A percentile compares a stretch with the other conserved stretches of the same genome.
These are phyloP conservation scores for Bombycilla garrulus DNA, from an alignment of 2,113 vertebrate species.

Conservation along the genomic window DNA sequence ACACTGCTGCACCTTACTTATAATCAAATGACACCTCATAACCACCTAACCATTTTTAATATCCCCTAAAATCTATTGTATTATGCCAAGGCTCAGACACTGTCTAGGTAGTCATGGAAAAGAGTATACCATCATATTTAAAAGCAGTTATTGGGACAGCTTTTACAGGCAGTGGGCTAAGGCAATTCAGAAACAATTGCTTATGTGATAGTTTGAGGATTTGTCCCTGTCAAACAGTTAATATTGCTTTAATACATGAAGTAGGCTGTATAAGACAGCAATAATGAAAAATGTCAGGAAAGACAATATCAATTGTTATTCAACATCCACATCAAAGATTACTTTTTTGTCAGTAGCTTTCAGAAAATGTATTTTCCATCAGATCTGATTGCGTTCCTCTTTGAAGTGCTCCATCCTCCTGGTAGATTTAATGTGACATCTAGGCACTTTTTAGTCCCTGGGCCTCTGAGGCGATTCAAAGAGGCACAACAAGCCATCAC, in stretches of 20 bases:
- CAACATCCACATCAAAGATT: slow-evolving; percentile 96
- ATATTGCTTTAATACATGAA: slow-evolving; percentile 93
- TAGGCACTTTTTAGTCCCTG: slow-evolving; percentile 85
- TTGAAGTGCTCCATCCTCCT: slow-evolving; percentile 86
- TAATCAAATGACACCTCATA: slow-evolving; percentile 75
- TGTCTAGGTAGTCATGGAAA: slow-evolving; percentile 75
- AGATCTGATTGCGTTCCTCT: slow-evolving; percentile 87
- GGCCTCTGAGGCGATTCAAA: slow-evolving; percentile 86
- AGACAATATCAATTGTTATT: slow-evolving; percentile 99
- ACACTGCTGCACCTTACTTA: slow-evolving; percentile 57
- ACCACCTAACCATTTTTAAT: slow-evolving; percentile 78
- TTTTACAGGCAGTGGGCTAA: slow-evolving; percentile 82
- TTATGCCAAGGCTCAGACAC: slow-evolving; percentile 69
- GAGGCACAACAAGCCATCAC: slow-evolving; percentile 86
- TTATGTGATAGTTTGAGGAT: slow-evolving; percentile 92
- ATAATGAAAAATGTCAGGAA: slow-evolving; percentile 99
- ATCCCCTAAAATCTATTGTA: slow-evolving; percentile 73
- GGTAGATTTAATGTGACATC: slow-evolving; percentile 89
- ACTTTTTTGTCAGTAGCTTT: slow-evolving; percentile 91
- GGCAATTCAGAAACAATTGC: slow-evolving; percentile 88
- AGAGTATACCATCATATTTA: slow-evolving; percentile 76
- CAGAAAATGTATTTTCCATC: slow-evolving; percentile 91
- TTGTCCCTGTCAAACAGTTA: slow-evolving; percentile 92
- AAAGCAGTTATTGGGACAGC: slow-evolving; percentile 79
- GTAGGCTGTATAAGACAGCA: slow-evolving; percentile 91